Base-by-base conservation (phyloP, 1,140 invertebrate genomes). In the Rhyzopertha dominica region DNA sequence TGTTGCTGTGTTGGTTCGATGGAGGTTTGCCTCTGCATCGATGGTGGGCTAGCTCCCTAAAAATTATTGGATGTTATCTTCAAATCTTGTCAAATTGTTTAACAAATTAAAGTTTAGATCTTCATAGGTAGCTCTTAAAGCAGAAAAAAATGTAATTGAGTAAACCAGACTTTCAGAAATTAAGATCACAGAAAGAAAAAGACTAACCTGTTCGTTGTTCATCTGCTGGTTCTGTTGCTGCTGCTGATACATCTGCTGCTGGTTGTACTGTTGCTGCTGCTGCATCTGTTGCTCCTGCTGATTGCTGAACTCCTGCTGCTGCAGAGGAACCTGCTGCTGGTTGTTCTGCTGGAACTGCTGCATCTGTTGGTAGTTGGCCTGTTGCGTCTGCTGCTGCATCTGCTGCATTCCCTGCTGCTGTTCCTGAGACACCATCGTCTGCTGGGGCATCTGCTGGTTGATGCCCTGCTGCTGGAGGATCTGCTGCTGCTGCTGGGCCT, bases 401-500 rank as follows among this genome's bases (percentile, higher is more conserved):
- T 46, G 63, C 58, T 43, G 67, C 51, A 52, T 68, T 40, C 47
- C 49, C 17, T 62, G 63, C 31, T 64, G 62, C 24, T 64, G 60
- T 13, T 67, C 67, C 20, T 66, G 54, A 19, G 53, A 47, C 47
- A 65, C 59, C 26, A 47, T 42, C 31, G 37, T 48, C 18, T 29
- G 49, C 30, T 49, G 54, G 43, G 52, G 57, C 34, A 53, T 34
- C 28, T 56, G 55, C 12, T 66, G 61, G 41, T 28, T 65, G 63
- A 29, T 62, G 59, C 45, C 9, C 17, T 43, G 40, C 20, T 56
- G 51, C 18, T 55, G 49, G 4, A 32, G 39, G n/a, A 28, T 43
- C 42, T 53, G 52, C 26, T 69, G 43, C 62, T 72, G 46, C 63
- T 73, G 56, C 65, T 72, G 35, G 64, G 69, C 43, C 63, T 66